Conservation (phyloP, 1,140 invertebrate genomes). For the Eriosoma lanigerum region DNA sequence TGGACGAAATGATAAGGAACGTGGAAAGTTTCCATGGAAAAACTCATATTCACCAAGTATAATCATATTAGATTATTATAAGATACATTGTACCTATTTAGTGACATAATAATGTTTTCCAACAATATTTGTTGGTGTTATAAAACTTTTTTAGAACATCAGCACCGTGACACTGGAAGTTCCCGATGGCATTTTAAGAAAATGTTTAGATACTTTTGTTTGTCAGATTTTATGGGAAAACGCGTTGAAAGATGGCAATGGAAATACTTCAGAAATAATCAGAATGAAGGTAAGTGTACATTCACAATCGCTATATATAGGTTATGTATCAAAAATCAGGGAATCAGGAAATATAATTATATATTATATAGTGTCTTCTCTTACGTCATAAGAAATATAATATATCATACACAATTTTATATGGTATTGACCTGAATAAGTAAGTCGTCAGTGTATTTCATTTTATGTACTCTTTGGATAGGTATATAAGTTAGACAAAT, state of each 20-base stretch:
- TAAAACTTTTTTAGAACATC: conserved; percentile 53
- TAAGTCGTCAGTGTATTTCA: too few relatives aligned
- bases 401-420: too few relatives aligned
- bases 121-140: background rate
- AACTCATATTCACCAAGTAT: conserved; percentile 41
- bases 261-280: conserved; percentile 53
- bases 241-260: conserved; percentile 40
- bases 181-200: conserved; percentile 40
- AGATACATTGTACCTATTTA: too few relatives aligned
- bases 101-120: too few relatives aligned
- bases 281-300: conserved; percentile 54
- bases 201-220: conserved; percentile 54
- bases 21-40: conserved; percentile 17
- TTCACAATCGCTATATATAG: background rate
- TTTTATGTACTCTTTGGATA: too few relatives aligned
- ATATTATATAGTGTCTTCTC: too few relatives aligned
- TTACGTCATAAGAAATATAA: too few relatives aligned
- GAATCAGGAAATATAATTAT: too few relatives aligned
- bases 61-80: too few relatives aligned
- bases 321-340: too few relatives aligned
- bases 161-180: conserved; percentile 54
- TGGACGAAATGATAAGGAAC: conserved; percentile 46
- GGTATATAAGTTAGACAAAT: too few relatives aligned
- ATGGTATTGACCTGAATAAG: too few relatives aligned
- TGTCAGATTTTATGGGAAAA: conserved; percentile 55